Base-by-base conservation (phyloP, 1,140 invertebrate genomes). In the Diabrotica virgifera region DNA sequence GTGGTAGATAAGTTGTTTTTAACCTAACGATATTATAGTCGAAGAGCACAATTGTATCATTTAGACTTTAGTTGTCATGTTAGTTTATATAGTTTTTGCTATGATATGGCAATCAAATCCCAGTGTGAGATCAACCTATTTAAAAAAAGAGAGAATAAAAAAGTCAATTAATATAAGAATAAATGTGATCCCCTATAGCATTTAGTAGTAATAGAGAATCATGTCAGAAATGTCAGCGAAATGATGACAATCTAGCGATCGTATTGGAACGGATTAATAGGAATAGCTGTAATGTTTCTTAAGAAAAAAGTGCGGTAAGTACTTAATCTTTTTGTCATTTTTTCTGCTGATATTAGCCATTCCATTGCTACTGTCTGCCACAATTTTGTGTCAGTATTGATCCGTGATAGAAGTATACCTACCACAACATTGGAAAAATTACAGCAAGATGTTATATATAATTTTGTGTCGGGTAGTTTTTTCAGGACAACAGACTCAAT, bases 101-200 rank as follows among this genome's bases (percentile, higher is more conserved):
- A 24, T 24, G 40, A 46, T n/a, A 5, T 46, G 40, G 40, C 50
- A 60, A 60, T 60, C 59, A 60, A 52, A 52, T 36, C 10, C 50
- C 37, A 35, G 35, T 51, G 50, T 35, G 46, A 60, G 59, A 60
- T 46, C 59, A 60, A 60, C 37, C 36, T 24, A 14, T 60, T 36
- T 40, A 60, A 50, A 60, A 36, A n/a, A 52, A 10, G 14, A 24
- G 10, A 14, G 24, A 14, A 55, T 6, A 36, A 36, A 55, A 55
- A 55, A 60, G 59, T 60, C 59, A 60, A 60, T 60, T 60, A 60
- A 14, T 36, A 12, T 52, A 52, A 35, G 24, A 60, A 24, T 60
- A 11, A 60, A 52, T 60, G 59, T 60, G 59, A 60, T 60, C 14
- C 24, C 38, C 50, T 50, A 46, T 5, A 59, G 35, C 50, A 60